phyloP scores from a whole-genome alignment of 2,113 vertebrate species.

The Hippocampus abdominalis region DNA sequence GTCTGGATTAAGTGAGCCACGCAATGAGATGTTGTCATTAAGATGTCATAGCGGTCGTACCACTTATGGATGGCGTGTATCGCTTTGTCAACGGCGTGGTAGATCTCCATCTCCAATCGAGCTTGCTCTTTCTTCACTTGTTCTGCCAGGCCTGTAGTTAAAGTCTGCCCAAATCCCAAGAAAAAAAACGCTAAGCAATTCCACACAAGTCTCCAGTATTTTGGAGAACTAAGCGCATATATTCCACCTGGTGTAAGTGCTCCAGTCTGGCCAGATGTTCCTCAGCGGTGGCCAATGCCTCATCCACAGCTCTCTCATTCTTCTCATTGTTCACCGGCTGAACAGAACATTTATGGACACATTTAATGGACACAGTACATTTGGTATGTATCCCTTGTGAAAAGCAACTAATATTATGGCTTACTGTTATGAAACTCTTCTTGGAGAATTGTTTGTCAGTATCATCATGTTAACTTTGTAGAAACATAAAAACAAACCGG shows the following conservation, averaged over 20 bases:
- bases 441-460: too few relatives aligned
- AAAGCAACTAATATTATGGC: too few relatives aligned
- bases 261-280: slow-evolving; percentile 54
- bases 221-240: neutral
- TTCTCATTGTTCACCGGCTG: slow-evolving; percentile 29
- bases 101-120: slow-evolving; percentile 57
- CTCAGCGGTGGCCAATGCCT: slow-evolving; percentile 49
- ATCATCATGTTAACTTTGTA: neutral
- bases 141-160: slow-evolving; percentile 35
- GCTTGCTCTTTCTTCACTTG: slow-evolving; percentile 45
- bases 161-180: slow-evolving; percentile 36
- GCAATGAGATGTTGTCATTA: too few relatives aligned
- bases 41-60: slow-evolving; percentile 28
- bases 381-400: too few relatives aligned
- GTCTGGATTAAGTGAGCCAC: too few relatives aligned
- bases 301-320: slow-evolving; percentile 43
- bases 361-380: too few relatives aligned
- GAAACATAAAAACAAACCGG: neutral
- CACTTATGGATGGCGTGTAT: slow-evolving; percentile 42
- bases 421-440: neutral
- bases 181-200: neutral
- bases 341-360: neutral
- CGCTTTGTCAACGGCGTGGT: slow-evolving; percentile 42
- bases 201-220: neutral
- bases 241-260: slow-evolving; percentile 53